Evolutionary conservation across 2,113 vertebrate genomes (phyloP), one percentile per base, ranked within the genome.

Genomic region (Odocoileus hemionus): DNA sequence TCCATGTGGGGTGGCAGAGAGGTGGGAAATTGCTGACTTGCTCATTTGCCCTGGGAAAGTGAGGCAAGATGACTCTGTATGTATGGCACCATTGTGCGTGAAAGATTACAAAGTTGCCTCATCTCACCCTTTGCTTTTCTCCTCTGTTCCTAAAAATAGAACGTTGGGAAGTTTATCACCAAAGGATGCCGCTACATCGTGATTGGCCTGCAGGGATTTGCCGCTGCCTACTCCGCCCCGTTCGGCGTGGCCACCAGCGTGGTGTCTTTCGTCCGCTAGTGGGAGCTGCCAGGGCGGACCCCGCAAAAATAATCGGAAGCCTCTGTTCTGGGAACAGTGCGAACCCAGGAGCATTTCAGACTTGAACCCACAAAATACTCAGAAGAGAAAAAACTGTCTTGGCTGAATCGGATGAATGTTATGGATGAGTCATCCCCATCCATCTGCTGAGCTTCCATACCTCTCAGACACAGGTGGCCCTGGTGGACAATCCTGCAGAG

Each of bases 161-260:
- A 99, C 2, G 98, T 99, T 0, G 98, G 99, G 70, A 99, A 99
- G 93, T 99, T 98, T 16, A 96, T 99, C 92, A 98, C 98, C 54
- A 99, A 99, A 98, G 99, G 99, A 19, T 99, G 99, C 98, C 99
- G 97, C 97, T 99, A 99, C 96, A 30, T 99, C 54, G 98, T 99
- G 97, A 95, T 99, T 0, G 99, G 99, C 15, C 98, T 99, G 60
- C 99, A 99, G 95, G 99, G 99, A 28, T 99, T 99, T 30, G 99
- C 99, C 0, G 97, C 98, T 0, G 99, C 99, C 64, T 99, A 99
- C 95, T 98, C 99, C 0, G 98, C 99, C 54, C 99, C 99, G 0
- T 98, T 99, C 2, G 98, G 98, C 0, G 98, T 99, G 9, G 97
- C 99, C 7, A 97, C 99, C 85, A 98, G 99, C 1, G 99, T 99